Percentiles rank a stretch among this genome's conserved stretches.
These are phyloP conservation scores for Listrodromus nycthemerus DNA, from an alignment of 2,888 invertebrate species.

Conservation along the genomic window DNA sequence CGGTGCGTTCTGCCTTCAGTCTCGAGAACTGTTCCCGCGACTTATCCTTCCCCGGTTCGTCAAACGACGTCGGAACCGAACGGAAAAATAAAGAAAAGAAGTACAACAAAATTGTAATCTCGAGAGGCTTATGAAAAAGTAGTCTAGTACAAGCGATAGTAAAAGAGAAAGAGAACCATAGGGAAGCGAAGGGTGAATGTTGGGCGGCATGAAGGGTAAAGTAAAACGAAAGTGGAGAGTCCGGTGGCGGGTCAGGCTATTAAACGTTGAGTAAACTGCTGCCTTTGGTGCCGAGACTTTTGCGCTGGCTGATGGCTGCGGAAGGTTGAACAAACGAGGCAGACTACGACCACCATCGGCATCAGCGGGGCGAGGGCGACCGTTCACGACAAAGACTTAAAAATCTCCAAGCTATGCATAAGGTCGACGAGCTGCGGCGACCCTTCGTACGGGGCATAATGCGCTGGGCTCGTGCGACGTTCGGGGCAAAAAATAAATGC, in stretches of 20 bases:
- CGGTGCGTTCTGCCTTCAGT: constrained; percentile 30
- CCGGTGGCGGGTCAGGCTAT: constrained; percentile 22
- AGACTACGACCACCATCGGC: constrained; percentile 8
- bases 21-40: constrained; percentile 44
- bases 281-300: constrained; percentile 8
- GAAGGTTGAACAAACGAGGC: constrained; percentile 20
- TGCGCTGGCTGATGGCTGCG: constrained; percentile 32
- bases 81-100: constrained; percentile 1
- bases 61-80: constrained; percentile 29
- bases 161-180: constrained; percentile 41
- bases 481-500: constrained; percentile 6
- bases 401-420: constrained; percentile 66
- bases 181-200: constrained; percentile 45
- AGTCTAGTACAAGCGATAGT: constrained; percentile 47
- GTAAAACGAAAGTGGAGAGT: constrained; percentile 23
- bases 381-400: constrained; percentile 10
- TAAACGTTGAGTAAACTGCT: constrained; percentile 44
- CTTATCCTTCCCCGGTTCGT: constrained; percentile 31
- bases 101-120: constrained; percentile 49
- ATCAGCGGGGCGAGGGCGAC: not conserved
- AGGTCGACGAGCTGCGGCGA: constrained; percentile 68
- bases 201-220: constrained; percentile 18
- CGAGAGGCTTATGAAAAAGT: constrained; percentile 50
- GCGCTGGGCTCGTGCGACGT: not conserved
- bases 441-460: not conserved